Evolutionary conservation across 2,113 vertebrate species (phyloP).

Genomic region (Phaetusa simplex): DNA sequence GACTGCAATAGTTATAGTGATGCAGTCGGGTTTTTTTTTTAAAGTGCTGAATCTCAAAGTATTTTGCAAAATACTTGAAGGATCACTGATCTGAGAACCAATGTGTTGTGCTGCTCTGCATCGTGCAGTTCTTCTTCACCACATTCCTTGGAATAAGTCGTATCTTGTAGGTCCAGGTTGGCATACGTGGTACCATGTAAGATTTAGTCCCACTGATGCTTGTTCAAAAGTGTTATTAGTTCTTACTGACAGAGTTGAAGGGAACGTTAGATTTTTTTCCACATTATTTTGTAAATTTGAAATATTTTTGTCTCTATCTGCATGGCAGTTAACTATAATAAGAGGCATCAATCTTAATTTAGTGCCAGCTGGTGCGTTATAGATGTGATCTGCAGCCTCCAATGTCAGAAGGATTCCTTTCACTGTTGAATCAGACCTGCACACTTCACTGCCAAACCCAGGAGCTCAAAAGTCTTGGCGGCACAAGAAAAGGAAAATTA

Average conservation of each 20-base stretch:
- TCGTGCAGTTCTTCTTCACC: neutral
- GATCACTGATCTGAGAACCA: neutral
- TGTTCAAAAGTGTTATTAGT: neutral
- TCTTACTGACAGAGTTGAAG: neutral
- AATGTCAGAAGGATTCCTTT: slow-evolving; percentile 15
- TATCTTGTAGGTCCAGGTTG: neutral
- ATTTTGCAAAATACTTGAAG: neutral
- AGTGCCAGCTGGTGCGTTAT: neutral
- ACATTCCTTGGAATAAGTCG: neutral
- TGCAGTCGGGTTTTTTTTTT: neutral
- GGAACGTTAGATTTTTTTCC: neutral
- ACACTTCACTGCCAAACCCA: neutral
- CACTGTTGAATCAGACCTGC: slow-evolving; percentile 4
- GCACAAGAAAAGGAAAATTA: neutral
- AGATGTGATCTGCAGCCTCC: neutral
- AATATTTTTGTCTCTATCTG: neutral
- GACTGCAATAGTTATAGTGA: neutral
- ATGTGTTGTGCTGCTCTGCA: neutral
- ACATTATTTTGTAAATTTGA: neutral
- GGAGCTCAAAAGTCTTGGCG: neutral
- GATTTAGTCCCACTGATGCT: neutral
- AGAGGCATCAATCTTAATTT: slow-evolving; percentile 16
- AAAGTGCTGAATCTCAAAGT: neutral
- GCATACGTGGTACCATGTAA: neutral
- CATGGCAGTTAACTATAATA: neutral